Base-by-base conservation (phyloP, 2,888 invertebrate genomes). In the Oscheius sp. region DNA sequence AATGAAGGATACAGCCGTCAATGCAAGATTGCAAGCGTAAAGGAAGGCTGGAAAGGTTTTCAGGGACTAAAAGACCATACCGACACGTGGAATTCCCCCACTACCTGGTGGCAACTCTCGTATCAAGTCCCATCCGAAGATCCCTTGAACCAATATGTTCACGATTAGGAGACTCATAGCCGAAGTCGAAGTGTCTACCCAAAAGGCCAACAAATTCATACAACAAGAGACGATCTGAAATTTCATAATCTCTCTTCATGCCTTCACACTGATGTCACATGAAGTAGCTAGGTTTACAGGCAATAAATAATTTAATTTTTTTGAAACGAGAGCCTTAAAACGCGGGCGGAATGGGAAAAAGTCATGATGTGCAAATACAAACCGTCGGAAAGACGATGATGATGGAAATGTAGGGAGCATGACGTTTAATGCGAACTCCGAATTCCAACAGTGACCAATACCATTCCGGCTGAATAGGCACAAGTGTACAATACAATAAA, bases 381-480 rank as follows among this genome's bases (percentile, higher is more conserved):
- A 85, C 82, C 57, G 74, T 74, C 9, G 86, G 86, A 24, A 80
- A 20, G 4, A 82, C 24, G 32, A 83, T 49, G 3, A 82, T 81
- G 50, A 75, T 50, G 12, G 71, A 67, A 62, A 79, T 77, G 66
- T 86, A 86, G 9, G 86, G 86, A 1, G 81, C 75, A 33, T 86
- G 85, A 6, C 86, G 76, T 44, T 79, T 72, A 22, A 86, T 54
- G 20, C 68, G 54, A 9, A 86, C 67, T 28, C 86, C 84, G 47
- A 86, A 86, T 66, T 85, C 85, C 47, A 85, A 67, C 20, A 85
- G 70, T 0, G 82, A 82, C 85, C 85, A 85, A 64, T 86, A 85
- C 64, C 74, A 78, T 51, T 84, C 84, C n/a, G 78, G 71, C 70
- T 73, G 54, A 33, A 67, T 66, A 44, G n/a, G 17, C 24, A 24